These are phyloP conservation scores for Sprattus sprattus DNA, from an alignment of 2,113 vertebrate genomes.

Conservation along the genomic window DNA sequence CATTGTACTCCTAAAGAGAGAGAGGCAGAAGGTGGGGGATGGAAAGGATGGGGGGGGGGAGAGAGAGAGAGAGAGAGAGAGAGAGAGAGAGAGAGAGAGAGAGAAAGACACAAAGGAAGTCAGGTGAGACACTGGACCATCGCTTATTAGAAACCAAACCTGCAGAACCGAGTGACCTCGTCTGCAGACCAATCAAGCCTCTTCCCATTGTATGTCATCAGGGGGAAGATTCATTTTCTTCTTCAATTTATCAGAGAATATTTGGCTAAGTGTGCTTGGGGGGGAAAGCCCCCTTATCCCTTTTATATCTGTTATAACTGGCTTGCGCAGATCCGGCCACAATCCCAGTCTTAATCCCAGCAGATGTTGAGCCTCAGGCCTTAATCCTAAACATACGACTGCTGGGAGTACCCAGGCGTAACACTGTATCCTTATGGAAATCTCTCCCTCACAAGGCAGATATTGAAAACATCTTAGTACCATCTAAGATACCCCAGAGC, in stretches of 20 bases:
- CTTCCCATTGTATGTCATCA: background rate
- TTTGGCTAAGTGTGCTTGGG: background rate
- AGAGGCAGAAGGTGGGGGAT: slow-evolving; percentile 25
- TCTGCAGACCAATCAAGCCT: background rate
- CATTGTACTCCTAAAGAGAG: slow-evolving; percentile 72
- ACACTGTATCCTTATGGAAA: background rate
- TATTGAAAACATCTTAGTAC: background rate
- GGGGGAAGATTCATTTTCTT: background rate
- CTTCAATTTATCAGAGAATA: background rate
- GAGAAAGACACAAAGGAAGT: background rate
- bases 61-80: background rate
- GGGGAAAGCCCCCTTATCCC: background rate
- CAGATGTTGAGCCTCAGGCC: slow-evolving; percentile 22
- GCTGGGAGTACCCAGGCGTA: background rate
- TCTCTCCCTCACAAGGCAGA: background rate
- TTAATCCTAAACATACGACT: slow-evolving; percentile 10
- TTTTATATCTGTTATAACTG: slow-evolving; percentile 23
- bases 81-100: background rate
- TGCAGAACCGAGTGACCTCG: background rate
- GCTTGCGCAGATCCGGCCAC: background rate
- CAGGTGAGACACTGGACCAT: background rate
- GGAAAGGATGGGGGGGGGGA: background rate
- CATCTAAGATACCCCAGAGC: background rate
- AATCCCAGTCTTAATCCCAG: slow-evolving; percentile 23
- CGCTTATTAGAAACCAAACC: background rate